Evolutionary conservation across 2,113 vertebrate genomes (phyloP).

Genomic region (Nothocercus julius): DNA sequence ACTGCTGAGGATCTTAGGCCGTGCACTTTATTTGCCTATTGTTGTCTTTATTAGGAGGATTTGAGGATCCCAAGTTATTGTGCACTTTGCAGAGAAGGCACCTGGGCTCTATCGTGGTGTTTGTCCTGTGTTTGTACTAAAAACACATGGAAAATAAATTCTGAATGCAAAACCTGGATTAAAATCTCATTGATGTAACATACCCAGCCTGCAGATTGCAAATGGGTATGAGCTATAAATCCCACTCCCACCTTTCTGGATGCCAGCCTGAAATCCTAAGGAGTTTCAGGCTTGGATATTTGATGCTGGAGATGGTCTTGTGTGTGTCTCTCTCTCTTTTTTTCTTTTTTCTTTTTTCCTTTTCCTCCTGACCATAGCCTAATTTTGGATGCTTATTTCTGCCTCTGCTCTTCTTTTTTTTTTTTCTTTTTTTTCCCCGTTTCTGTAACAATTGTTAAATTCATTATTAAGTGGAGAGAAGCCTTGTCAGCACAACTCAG

Average conservation of each 20-base stretch:
- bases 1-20: neutral
- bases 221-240: neutral
- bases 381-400: neutral
- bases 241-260: neutral
- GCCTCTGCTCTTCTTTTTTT: neutral
- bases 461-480: neutral
- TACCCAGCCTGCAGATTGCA: neutral
- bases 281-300: neutral
- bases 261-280: neutral
- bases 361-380: neutral
- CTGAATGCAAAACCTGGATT: neutral
- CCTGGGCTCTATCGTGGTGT: accelerated
- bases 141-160: neutral
- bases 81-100: neutral
- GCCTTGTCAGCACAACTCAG: neutral
- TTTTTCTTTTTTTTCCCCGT: neutral
- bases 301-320: neutral
- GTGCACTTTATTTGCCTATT: neutral
- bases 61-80: neutral
- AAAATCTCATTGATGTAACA: accelerated
- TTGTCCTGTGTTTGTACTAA: neutral
- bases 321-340: neutral
- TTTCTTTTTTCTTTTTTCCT: neutral
- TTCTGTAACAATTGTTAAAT: neutral
- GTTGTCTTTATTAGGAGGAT: neutral